phyloP scores from a whole-genome alignment of 1,140 invertebrate genomes.

The Papilio polytes region DNA sequence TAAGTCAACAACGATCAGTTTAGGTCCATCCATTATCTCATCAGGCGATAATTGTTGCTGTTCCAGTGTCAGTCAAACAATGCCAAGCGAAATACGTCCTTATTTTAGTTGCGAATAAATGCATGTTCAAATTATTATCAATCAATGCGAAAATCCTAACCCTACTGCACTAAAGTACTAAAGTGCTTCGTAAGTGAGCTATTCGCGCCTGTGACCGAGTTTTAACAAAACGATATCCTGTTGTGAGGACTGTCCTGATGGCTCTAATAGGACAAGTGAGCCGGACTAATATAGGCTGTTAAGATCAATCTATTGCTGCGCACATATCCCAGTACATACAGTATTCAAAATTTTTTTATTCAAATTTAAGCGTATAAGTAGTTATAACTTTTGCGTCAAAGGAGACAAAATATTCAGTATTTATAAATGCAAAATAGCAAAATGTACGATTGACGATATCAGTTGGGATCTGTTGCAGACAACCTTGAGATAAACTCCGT shows the following conservation, averaged over 20 bases:
- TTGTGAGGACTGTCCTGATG: neutral
- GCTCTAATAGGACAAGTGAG: conserved; percentile 11
- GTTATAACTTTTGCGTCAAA: neutral
- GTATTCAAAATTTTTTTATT: neutral
- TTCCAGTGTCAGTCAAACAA: neutral
- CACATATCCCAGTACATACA: neutral
- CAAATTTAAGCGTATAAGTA: neutral
- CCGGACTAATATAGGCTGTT: neutral
- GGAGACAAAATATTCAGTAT: neutral
- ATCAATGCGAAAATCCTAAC: neutral
- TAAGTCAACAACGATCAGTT: neutral
- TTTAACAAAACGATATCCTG: conserved; percentile 24
- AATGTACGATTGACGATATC: neutral
- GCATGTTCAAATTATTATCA: neutral
- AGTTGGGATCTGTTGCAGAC: neutral
- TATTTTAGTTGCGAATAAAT: neutral
- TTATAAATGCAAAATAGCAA: neutral
- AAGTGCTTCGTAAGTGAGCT: neutral
- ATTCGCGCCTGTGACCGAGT: conserved; percentile 11
- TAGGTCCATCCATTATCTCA: neutral
- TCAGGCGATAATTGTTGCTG: neutral
- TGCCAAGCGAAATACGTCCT: neutral
- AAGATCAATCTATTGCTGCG: neutral
- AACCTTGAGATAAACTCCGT: neutral
- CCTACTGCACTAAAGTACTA: neutral